A percentile compares a stretch with the other conserved stretches of the same genome.
Conservation (phyloP, 2,888 invertebrate species). For the Agrotis clavis region DNA sequence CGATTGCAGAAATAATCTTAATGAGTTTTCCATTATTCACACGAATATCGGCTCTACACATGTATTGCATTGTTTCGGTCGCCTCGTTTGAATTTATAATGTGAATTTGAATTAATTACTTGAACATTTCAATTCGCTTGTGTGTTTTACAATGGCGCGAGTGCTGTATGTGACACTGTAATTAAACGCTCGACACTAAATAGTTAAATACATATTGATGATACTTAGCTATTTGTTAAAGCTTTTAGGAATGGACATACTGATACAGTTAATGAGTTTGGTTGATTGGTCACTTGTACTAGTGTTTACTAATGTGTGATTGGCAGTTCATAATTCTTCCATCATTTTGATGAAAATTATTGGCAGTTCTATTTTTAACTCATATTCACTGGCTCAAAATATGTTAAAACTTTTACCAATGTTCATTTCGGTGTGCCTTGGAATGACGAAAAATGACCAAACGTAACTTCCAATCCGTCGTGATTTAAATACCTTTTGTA, state of each 20-base stretch:
- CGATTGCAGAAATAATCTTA: conserved; percentile 50
- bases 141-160: conserved; percentile 31
- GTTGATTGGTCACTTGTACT: neutral
- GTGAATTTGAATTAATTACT: conserved; percentile 52
- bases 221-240: conserved; percentile 27
- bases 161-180: conserved; percentile 37
- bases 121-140: conserved; percentile 38
- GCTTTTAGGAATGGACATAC: conserved; percentile 9
- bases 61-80: conserved; percentile 46
- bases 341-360: neutral
- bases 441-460: neutral
- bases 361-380: neutral
- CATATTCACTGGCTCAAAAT: neutral
- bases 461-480: neutral
- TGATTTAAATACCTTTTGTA: neutral
- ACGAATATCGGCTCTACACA: conserved; percentile 11
- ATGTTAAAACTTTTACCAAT: neutral
- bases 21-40: conserved; percentile 54
- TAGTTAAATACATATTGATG: conserved; percentile 27
- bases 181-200: conserved; percentile 27
- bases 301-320: too few relatives aligned
- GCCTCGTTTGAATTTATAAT: conserved; percentile 56
- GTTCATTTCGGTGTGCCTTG: neutral
- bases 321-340: neutral
- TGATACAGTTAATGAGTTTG: neutral